Evolutionary conservation across 2,888 invertebrate species (phyloP).

Genomic region (Patella depressa): DNA sequence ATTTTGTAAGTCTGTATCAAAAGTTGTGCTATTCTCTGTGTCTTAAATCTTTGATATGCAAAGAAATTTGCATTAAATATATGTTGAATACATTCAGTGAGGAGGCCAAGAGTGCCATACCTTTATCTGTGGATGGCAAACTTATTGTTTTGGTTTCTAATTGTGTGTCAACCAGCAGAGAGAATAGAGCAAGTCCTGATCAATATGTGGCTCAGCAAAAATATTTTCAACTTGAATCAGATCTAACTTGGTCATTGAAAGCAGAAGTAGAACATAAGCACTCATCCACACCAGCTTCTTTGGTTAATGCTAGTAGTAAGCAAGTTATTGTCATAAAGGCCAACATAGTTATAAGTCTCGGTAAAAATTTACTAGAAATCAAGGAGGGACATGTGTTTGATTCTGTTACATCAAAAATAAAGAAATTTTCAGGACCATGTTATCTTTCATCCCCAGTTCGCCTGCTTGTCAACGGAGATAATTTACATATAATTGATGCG

Average conservation of each 20-base stretch:
- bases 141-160: constrained; percentile 23
- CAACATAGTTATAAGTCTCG: constrained; percentile 21
- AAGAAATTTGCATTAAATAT: constrained; percentile 3
- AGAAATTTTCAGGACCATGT: constrained; percentile 24
- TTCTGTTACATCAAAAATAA: constrained; percentile 15
- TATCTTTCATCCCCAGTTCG: constrained; percentile 30
- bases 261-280: constrained; percentile 23
- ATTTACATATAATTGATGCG: constrained; percentile 26
- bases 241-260: constrained; percentile 15
- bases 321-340: constrained; percentile 23
- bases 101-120: constrained; percentile 20
- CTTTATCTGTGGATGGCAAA: constrained; percentile 12
- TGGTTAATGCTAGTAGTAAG: constrained; percentile 19
- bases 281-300: constrained; percentile 21
- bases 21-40: constrained; percentile 12
- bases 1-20: constrained; percentile 17
- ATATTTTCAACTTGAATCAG: constrained; percentile 18
- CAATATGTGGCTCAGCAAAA: constrained; percentile 12
- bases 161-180: neutral
- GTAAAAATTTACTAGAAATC: constrained; percentile 18
- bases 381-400: constrained; percentile 28
- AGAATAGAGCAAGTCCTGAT: constrained; percentile 12
- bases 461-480: constrained; percentile 24
- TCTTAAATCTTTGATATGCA: constrained; percentile 10
- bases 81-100: constrained; percentile 21